These are phyloP conservation scores for Anser cygnoides DNA, from an alignment of 2,113 vertebrate genomes.

Conservation along the genomic window DNA sequence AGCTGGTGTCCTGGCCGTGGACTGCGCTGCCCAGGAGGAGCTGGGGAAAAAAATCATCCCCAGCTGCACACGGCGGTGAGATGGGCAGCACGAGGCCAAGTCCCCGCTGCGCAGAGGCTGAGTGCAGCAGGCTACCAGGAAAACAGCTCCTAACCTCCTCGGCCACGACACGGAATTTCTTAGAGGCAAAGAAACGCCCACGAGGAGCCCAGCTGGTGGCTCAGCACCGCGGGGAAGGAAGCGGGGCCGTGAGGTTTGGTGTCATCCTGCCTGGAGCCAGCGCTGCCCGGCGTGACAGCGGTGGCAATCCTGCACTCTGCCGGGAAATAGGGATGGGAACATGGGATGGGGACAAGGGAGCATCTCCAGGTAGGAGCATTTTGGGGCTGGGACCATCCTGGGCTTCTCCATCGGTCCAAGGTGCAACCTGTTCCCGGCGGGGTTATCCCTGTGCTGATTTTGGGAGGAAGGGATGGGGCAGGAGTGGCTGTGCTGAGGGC, in stretches of 20 bases:
- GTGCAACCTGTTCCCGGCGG: rapidly evolving
- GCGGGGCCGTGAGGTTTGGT: not conserved
- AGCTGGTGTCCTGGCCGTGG: not conserved
- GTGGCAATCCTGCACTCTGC: not conserved
- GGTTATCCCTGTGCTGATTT: not conserved
- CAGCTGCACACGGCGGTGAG: rapidly evolving
- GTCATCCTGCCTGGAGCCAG: not conserved
- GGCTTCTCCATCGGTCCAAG: rapidly evolving
- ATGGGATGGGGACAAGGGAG: not conserved
- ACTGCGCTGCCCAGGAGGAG: rapidly evolving
- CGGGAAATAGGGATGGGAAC: not conserved
- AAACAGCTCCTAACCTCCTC: rapidly evolving
- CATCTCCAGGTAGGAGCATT: not conserved
- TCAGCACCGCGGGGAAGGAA: rapidly evolving
- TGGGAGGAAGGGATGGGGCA: not conserved
- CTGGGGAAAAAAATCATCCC: not conserved
- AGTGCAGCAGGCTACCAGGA: not conserved
- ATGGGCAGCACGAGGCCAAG: rapidly evolving
- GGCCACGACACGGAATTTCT: not conserved
- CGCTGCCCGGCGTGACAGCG: rapidly evolving
- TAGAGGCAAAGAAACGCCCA: not conserved
- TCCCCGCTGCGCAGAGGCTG: not conserved
- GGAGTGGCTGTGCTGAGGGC: not conserved
- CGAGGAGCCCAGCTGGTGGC: rapidly evolving
- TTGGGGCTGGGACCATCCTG: rapidly evolving